These are phyloP conservation scores for Malurus elegans DNA, from an alignment of 2,113 vertebrate genomes.

Conservation along the genomic window DNA sequence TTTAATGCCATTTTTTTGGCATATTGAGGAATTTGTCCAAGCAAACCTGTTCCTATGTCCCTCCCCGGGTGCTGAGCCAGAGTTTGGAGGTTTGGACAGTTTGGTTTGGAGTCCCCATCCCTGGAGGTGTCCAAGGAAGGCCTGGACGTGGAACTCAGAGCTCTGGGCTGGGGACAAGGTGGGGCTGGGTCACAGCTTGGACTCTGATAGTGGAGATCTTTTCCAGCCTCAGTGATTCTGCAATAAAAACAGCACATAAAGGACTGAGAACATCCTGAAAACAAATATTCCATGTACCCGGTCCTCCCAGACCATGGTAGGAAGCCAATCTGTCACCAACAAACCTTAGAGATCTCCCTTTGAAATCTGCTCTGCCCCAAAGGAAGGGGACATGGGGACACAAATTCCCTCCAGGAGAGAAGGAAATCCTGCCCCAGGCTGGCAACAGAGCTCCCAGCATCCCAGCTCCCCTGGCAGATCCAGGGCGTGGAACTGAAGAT, in stretches of 20 bases:
- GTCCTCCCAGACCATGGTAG: background rate
- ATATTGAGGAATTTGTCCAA: background rate
- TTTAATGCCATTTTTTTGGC: background rate
- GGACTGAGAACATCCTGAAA: background rate
- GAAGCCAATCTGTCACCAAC: background rate
- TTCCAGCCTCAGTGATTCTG: background rate
- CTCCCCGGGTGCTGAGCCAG: background rate
- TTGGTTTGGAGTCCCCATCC: background rate
- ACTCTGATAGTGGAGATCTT: background rate
- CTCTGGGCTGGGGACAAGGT: background rate
- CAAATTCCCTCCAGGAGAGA: background rate
- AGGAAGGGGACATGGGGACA: background rate
- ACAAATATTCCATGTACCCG: fast-evolving
- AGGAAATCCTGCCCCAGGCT: background rate
- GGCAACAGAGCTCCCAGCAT: background rate
- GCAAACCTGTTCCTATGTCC: background rate
- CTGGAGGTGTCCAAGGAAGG: background rate
- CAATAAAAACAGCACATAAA: background rate
- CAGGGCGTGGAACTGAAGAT: background rate
- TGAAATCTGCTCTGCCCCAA: background rate
- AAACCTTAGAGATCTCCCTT: background rate
- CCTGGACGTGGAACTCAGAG: fast-evolving
- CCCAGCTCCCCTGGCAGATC: background rate
- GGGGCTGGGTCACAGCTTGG: fast-evolving
- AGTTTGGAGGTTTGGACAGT: background rate